Base-by-base conservation (phyloP, 1,140 invertebrate genomes). In the Formica selysi region DNA sequence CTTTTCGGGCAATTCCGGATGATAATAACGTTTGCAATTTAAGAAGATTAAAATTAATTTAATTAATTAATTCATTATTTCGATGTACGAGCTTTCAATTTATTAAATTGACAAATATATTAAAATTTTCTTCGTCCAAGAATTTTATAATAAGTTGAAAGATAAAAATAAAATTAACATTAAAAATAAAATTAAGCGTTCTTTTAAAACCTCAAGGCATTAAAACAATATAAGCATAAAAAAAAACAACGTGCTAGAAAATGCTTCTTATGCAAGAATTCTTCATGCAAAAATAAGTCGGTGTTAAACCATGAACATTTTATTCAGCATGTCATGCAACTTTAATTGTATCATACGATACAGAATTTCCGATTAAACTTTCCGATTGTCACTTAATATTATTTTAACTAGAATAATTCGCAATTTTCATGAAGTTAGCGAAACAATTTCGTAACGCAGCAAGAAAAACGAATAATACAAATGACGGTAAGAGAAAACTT, bases 111-210 rank as follows among this genome's bases (percentile, higher is more conserved):
- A 70, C 16, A 79, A 51, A 68, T 19, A 41, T 38, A 3, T 2
- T 11, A 38, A 22, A 4, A 5, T 57, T 71, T 44, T 79, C 29
- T 59, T 57, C 41, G 6, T 54, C 8, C 1, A 10, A 70, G 1
- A 48, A 29, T 71, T 62, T 32, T 59, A 54, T 3, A 70, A 36
- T 48, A 13, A 16, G 6, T 70, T 54, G n/a, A 65, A 29, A 70
- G 4, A 19, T 38, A 68, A 79, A 70, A 57, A 48, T n/a, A 71
- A 32, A 41, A 81, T 81, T 71, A 57, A 48, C 32, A 22, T 22
- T 38, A 68, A 79, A 70, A 57, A 48, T n/a, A 81, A 32, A 41
- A 81, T 81, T 71, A 57, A 51, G 26, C 3, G 16, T 16, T 51
- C 10, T 51, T 16, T 51, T 51, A 51, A 51, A 44, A 57, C 3